Base-by-base conservation (phyloP, 2,888 invertebrate species). In the Drosophila mayaguana region DNA sequence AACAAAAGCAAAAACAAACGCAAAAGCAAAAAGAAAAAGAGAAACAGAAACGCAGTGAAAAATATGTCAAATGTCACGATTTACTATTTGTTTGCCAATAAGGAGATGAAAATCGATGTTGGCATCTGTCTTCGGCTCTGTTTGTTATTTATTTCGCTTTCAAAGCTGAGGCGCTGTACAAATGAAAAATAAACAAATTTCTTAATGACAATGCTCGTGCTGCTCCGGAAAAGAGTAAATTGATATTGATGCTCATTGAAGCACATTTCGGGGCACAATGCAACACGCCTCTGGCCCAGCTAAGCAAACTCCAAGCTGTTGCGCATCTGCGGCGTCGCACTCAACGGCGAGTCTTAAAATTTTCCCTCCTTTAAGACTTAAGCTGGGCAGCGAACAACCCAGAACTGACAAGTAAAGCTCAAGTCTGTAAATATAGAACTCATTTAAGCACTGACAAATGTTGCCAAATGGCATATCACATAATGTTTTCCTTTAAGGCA, bases 121-220 rank as follows among this genome's bases (percentile, higher is more conserved):
- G 56, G 51, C 73, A 70, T 68, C 72, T 69, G 75, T 78, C 63
- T 54, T 22, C 20, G 55, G 42, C 34, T 16, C 50, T 77, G 68
- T 68, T 69, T 64, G 43, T 50, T 71, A 63, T 71, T 72, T 64
- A 71, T 74, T 80, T 80, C 61, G 51, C 63, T 72, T 75, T 69
- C 68, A 63, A 59, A 61, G 63, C 69, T 75, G 66, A 59, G 45
- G 53, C 72, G 48, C 54, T 71, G 72, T 34, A 69, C 71, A 83
- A 87, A 86, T 89, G 88, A 83, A 87, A 87, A 87, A 73, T 87
- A 87, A 87, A 87, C 88, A 87, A 83, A 88, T 89, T 85, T 87
- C 80, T 70, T 79, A 87, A 87, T 89, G 86, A 80, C 85, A 87
- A 78, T 71, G 55, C 66, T 68, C 40, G 63, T 50, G 63, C 32